Base-by-base conservation (phyloP, 2,113 vertebrate genomes). In the Cervus canadensis region DNA sequence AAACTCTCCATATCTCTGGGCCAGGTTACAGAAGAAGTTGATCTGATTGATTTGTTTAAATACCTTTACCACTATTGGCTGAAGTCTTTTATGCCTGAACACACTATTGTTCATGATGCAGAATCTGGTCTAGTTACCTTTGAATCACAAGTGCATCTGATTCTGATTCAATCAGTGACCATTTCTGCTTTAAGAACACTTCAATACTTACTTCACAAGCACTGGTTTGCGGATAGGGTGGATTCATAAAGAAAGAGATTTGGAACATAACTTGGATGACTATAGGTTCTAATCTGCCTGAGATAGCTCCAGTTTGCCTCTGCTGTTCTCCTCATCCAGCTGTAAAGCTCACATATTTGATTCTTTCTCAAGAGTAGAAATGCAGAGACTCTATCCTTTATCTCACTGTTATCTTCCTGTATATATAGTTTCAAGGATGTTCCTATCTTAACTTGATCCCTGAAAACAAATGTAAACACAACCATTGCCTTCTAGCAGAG, bases 401-500 rank as follows among this genome's bases (percentile, higher is more conserved):
- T 93, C 30, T 45, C 64, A 93, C 57, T 83, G 21, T 9, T 19
- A 79, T 94, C 48, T 90, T 88, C 16, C 23, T 62, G 85, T 28
- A 78, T 57, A 40, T 19, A 43, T 36, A 76, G 5, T 95, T 92
- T 95, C 62, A 97, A 88, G 64, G 67, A 82, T 94, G 50, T 2
- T 82, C 25, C 67, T 91, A 30, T 92, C 84, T 96, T 96, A 67
- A 93, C 40, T 89, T 93, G 59, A 94, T 87, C 78, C 78, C 84
- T 92, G 59, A 87, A 23, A 94, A 90, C 21, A 97, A 88, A 85
- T 45, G 48, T 83, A 87, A 95, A 97, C 15, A 91, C 11, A 91
- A 96, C 79, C 78, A 92, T 71, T 36, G 2, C 33, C n/a, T 97
- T 97, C 54, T 56, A 94, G 54, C 19, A 50, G 60, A 30, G 60